Evolutionary conservation across 2,888 invertebrate species (phyloP), one percentile per base, ranked within the genome.

Genomic region (Drosophila barbarae): DNA sequence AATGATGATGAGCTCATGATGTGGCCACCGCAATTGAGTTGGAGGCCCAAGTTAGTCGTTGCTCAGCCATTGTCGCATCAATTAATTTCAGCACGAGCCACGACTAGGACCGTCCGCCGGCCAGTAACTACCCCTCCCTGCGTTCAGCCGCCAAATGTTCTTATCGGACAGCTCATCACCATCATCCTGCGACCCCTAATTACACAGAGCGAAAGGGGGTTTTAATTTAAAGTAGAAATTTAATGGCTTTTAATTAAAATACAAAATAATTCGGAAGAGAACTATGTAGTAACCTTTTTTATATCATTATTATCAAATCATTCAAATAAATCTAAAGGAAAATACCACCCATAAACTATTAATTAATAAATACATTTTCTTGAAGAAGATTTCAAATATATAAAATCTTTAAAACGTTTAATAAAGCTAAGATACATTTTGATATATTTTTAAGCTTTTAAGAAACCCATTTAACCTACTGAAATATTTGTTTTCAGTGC

Each of bases 1-100:
- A 65, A 66, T 28, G 70, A 60, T 71, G 71, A 67, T 51, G 55
- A 60, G 68, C 60, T 66, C 58, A 69, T 76, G 54, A 65, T 63
- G 58, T 60, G 74, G 74, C 65, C 53, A 41, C 67, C 71, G 42
- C 52, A 74, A 63, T 67, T 67, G 50, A 71, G 74, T 56, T 58
- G 38, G 71, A 56, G 74, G 54, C 47, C 57, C 42, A 66, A 69
- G 74, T 56, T 70, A 71, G 68, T 63, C 68, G 64, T 63, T 70
- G 66, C 66, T 66, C 67, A 65, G 68, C 69, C 69, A 60, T 73
- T 71, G 76, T 67, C 72, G 68, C 79, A 76, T 74, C 70, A 77
- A 77, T 77, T 77, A 79, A 79, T 63, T 79, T 77, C 53, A 66
- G 63, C 73, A 72, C 78, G 71, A 73, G 71, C 67, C 74, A 52